Conservation (phyloP, 2,797 vertebrate genomes). For the Lindbergichthys nudifrons region DNA sequence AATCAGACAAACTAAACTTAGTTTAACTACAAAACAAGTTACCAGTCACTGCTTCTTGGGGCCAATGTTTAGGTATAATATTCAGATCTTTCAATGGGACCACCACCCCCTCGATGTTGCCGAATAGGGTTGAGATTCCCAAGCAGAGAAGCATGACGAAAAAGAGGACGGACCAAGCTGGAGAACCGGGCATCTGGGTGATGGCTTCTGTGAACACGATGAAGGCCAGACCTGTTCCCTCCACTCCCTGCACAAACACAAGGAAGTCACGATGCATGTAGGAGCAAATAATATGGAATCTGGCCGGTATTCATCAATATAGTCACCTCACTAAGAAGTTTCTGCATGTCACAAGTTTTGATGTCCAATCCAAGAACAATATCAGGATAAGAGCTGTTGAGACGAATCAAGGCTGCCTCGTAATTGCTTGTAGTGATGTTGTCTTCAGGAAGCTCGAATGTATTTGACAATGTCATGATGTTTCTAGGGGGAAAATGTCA, state of each 20-base stretch:
- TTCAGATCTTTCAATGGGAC: constrained; percentile 91
- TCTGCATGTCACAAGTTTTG: constrained; percentile 85
- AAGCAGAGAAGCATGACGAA: constrained; percentile 96
- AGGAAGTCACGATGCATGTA: background rate
- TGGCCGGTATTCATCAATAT: background rate
- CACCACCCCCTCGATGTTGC: constrained; percentile 91
- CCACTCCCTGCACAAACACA: constrained; percentile 87
- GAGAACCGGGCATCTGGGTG: constrained; percentile 93
- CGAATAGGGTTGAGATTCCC: constrained; percentile 95
- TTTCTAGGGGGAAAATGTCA: constrained; percentile 82
- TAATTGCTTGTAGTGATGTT: constrained; percentile 89
- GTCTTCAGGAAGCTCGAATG: constrained; percentile 88
- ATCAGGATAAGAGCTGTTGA: constrained; percentile 76
- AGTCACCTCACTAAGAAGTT: constrained; percentile 88
- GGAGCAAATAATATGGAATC: background rate
- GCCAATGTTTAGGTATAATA: constrained; percentile 85
- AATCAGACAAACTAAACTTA: background rate
- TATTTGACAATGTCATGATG: constrained; percentile 88
- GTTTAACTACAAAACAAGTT: background rate
- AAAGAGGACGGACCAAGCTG: constrained; percentile 92
- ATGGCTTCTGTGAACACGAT: constrained; percentile 98
- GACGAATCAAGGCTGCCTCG: constrained; percentile 58
- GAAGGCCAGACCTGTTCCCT: constrained; percentile 96
- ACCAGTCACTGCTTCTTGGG: constrained; percentile 92
- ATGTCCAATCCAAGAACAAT: constrained; percentile 80